Evolutionary conservation across 2,888 invertebrate genomes (phyloP).

Genomic region (Rhagophthalmus giganteus): DNA sequence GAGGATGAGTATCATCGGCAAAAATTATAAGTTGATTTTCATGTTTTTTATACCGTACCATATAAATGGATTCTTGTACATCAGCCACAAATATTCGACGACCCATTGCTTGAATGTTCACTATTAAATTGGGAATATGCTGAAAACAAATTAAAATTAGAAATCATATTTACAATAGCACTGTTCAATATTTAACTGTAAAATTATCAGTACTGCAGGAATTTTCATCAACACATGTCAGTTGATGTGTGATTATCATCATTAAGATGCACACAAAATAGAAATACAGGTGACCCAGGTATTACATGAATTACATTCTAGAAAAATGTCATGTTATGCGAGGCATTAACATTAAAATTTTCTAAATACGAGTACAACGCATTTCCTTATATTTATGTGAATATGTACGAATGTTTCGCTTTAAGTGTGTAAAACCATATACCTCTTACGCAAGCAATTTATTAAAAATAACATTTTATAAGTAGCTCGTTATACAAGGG

Average conservation of each 20-base stretch:
- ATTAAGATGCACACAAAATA: too few species aligned
- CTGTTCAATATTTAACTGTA: too few species aligned
- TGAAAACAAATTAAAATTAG: conserved; percentile 50
- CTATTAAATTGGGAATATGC: conserved; percentile 95
- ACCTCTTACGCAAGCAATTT: too few species aligned
- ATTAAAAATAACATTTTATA: neutral
- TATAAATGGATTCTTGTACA: conserved; percentile 95
- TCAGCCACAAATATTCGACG: conserved; percentile 94
- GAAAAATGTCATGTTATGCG: too few species aligned
- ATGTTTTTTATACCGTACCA: conserved; percentile 89
- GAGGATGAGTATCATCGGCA: conserved; percentile 96
- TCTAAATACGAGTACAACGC: too few species aligned
- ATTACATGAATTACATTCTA: too few species aligned
- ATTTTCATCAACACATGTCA: conserved; percentile 31
- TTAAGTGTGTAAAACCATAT: too few species aligned
- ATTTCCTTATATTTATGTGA: too few species aligned
- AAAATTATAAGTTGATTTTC: conserved; percentile 98
- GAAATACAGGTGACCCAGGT: too few species aligned
- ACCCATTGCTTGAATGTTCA: conserved; percentile 91
- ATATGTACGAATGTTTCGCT: too few species aligned
- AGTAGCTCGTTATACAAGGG: too few species aligned
- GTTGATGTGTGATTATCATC: conserved; percentile 40
- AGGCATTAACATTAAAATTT: too few species aligned
- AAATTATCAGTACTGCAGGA: conserved; percentile 40
- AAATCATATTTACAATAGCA: neutral